Conservation (phyloP, 2,113 vertebrate genomes). For the Entomyzon cyanotis region DNA sequence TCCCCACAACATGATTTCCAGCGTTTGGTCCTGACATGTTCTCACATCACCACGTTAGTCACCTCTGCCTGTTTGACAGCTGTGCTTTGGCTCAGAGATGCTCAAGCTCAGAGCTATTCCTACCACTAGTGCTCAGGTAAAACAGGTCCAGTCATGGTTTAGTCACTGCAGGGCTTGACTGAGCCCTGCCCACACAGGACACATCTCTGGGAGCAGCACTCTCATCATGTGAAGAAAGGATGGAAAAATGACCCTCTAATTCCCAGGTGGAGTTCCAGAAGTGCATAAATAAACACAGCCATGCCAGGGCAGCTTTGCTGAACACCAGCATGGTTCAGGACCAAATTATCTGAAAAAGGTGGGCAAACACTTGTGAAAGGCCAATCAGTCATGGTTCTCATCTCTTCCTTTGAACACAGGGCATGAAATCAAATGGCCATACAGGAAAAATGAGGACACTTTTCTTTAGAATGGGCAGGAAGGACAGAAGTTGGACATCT, state of each 20-base stretch:
- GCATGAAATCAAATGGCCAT: neutral
- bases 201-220: neutral
- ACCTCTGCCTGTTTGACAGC: neutral
- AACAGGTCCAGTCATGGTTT: neutral
- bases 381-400: neutral
- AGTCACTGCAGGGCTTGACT: neutral
- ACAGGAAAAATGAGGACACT: neutral
- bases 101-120: neutral
- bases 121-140: neutral
- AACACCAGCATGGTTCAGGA: neutral
- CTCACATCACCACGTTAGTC: neutral
- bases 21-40: neutral
- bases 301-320: neutral
- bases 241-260: neutral
- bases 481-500: neutral
- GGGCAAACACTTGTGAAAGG: neutral
- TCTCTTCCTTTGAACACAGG: neutral
- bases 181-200: neutral
- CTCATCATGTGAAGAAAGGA: accelerated
- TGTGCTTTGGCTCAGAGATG: neutral
- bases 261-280: neutral
- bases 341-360: neutral
- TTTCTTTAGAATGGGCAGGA: neutral
- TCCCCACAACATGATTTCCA: neutral
- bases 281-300: neutral